Conservation (phyloP, 2,888 invertebrate species). For the Mimachlamys varia region DNA sequence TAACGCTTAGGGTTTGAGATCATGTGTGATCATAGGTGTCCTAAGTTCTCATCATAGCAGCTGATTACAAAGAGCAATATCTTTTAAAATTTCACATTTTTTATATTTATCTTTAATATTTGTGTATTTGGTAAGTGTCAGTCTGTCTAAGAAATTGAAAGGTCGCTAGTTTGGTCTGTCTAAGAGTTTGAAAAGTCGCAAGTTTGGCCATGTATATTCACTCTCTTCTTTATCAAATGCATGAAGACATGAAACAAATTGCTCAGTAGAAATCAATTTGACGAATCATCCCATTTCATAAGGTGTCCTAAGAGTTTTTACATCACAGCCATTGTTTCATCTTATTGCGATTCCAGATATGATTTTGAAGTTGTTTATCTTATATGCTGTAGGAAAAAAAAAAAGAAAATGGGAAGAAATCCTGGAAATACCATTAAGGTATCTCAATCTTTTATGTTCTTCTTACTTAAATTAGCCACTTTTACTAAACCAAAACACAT, state of each 20-base stretch:
- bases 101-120: no score
- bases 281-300: conserved; percentile 20
- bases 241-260: no score
- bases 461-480: background rate
- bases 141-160: no score
- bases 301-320: conserved; percentile 45
- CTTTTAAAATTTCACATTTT: no score
- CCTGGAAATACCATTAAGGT: conserved; percentile 52
- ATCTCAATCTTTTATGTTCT: conserved; percentile 56
- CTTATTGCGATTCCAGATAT: conserved; percentile 29
- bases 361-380: no score
- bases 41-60: conserved; percentile 44
- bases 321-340: conserved; percentile 36
- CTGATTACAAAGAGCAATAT: background rate
- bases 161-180: no score
- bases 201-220: no score
- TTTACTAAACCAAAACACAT: no score
- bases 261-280: background rate
- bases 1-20: conserved; percentile 27
- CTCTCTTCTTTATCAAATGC: no score
- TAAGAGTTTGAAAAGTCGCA: no score
- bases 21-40: conserved; percentile 44
- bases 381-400: no score
- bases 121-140: no score
- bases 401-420: background rate